phyloP scores from a whole-genome alignment of 2,797 vertebrate genomes.

The Pelochelys cantorii region DNA sequence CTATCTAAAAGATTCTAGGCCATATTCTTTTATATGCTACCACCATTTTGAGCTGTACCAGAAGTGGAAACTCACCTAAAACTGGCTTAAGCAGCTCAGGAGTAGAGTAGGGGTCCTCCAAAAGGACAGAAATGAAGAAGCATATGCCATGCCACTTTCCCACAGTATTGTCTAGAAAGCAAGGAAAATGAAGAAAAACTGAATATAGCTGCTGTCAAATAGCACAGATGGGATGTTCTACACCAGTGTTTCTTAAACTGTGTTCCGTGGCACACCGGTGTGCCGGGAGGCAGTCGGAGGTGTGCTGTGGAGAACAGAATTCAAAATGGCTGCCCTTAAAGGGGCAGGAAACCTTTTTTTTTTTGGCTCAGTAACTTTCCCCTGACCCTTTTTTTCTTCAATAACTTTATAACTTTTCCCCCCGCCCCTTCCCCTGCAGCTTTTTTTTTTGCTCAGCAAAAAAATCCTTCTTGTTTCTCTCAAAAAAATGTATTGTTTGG shows the following conservation, averaged over 20 bases:
- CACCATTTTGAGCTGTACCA: not conserved
- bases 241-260: not conserved
- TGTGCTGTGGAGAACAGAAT: no score
- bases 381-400: no score
- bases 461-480: no score
- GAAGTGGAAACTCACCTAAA: not conserved
- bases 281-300: no score
- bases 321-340: no score
- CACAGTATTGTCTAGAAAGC: not conserved
- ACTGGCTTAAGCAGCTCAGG: not conserved
- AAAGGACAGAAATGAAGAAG: rapidly evolving
- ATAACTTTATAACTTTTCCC: no score
- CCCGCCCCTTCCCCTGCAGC: no score
- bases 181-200: not conserved
- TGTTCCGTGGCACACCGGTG: no score
- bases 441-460: no score
- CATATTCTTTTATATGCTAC: not conserved
- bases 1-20: not conserved
- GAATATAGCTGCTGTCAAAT: not conserved
- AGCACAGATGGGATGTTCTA: not conserved
- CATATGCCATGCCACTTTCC: not conserved
- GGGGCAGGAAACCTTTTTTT: no score
- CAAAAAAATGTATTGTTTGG: no score
- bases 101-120: rapidly evolving
- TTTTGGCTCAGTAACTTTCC: no score